Evolutionary conservation across 2,113 vertebrate species (phyloP), one percentile per base, ranked within the genome.

Genomic region (Sisor rabdophorus): DNA sequence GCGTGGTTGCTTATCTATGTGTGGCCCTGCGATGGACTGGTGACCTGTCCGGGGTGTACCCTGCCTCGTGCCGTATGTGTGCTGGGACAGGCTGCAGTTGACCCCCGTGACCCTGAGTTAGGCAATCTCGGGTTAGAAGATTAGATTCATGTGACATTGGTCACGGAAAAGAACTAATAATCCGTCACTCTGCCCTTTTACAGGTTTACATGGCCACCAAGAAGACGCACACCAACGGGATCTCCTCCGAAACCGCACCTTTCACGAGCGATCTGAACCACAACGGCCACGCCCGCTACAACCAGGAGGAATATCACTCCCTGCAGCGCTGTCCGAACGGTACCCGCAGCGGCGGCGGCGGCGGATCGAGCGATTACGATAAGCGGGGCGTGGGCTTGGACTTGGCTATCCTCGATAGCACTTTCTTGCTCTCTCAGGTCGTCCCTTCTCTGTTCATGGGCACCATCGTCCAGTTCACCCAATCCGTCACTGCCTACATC

Each of bases 341-440:
- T 55, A 81, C 83, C 0, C 30, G 80, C 44, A 81, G 53, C 36
- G 55, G 52, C 44, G 82, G 53, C 36, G 55, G 52, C 61, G 2
- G 78, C 22, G 40, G 44, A 48, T 54, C 77, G 36, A 87, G 89
- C 0, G 86, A 84, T 10, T 84, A 28, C 5, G 90, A 90, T 54
- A 89, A 89, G 13, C 90, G 92, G 0, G 92, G 92, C 0, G 88
- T 92, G 40, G 91, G 92, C 36, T 84, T 93, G 81, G 92, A 93
- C 86, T 91, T 93, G 16, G 92, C 92, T 79, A 90, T 93, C 68
- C 79, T 93, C 67, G 92, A 93, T 83, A 90, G 92, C 87, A 90
- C 91, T 78, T 93, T 92, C 63, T 88, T 93, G 60, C 89, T 93
- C 75, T 92, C 92, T 87, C 92, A 93, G 90, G 90, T 93, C 65